Percentiles rank a stretch among this genome's conserved stretches.
Evolutionary conservation across 2,797 vertebrate species (phyloP).

Genomic region (Brotula barbata): DNA sequence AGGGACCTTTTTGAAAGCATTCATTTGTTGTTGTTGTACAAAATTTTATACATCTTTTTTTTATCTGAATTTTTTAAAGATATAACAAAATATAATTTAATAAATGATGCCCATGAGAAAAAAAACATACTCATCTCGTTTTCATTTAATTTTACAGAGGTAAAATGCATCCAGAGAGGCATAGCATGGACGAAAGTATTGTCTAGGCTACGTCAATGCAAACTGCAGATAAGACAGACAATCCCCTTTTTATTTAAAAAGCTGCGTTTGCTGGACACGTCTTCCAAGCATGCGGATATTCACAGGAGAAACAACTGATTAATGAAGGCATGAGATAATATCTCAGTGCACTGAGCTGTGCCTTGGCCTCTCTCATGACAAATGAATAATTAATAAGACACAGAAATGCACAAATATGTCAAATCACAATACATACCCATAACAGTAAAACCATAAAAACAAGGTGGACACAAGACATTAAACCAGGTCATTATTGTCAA

Average conservation of each 20-base stretch:
- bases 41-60: no score
- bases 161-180: background rate
- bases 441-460: no score
- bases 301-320: background rate
- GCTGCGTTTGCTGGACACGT: background rate
- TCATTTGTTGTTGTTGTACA: no score
- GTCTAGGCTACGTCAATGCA: background rate
- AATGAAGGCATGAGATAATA: slow-evolving; percentile 3
- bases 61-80: no score
- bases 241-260: background rate
- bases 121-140: no score
- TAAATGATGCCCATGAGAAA: background rate
- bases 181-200: background rate
- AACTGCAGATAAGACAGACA: background rate
- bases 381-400: no score
- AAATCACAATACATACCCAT: no score
- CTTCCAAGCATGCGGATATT: no score
- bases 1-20: background rate
- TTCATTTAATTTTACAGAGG: background rate
- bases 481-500: no score
- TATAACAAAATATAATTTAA: background rate
- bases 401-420: no score
- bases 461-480: no score
- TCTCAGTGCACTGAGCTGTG: background rate
- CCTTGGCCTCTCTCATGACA: no score